Base-by-base conservation (phyloP, 2,888 invertebrate genomes). In the Alviniconcha strummeri region DNA sequence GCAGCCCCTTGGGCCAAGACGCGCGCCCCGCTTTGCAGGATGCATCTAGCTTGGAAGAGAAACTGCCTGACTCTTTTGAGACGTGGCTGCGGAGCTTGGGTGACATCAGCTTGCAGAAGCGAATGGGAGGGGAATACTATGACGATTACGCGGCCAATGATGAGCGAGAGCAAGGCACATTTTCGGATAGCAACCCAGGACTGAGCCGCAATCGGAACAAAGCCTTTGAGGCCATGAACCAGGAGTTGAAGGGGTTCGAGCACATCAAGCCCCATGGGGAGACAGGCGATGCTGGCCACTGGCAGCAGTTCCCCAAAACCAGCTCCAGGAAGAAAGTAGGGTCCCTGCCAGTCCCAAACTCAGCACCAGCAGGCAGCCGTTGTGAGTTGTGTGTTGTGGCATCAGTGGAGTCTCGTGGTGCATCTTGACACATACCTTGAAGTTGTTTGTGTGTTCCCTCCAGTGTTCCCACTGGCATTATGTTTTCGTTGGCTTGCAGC, bases 121-220 rank as follows among this genome's bases (percentile, higher is more conserved):
- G 84, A 36, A 36, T 77, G 54, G 80, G 78, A n/a, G 71, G 55
- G 19, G 84, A 86, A 13, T 86, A 86, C 64, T 86, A 86, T 54
- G 86, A 85, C 57, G 86, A 86, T 13, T 86, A 86, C 80, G 80
- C 85, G 1, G 84, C 86, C 72, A 86, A 85, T 64, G 85, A 84
- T 56, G 81, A 82, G 67, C 82, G 86, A 83, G 84, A 83, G 74
- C 80, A 85, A 8, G 83, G 77, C 6, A 76, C 76, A 8, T 69
- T 56, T 8, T 55, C 75, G 1, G 69, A 82, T 1, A 8, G 19
- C 13, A 81, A 78, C n/a, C 60, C 71, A 7, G 83, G 82, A 9
- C 84, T 85, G 76, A 88, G 86, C 85, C 86, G 90, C n/a, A 91
- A 90, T 85, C 86, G 91, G 64, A 90, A 90, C 85, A 90, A 89